Evolutionary conservation across 2,888 invertebrate species (phyloP).

Genomic region (Perdita meconis): DNA sequence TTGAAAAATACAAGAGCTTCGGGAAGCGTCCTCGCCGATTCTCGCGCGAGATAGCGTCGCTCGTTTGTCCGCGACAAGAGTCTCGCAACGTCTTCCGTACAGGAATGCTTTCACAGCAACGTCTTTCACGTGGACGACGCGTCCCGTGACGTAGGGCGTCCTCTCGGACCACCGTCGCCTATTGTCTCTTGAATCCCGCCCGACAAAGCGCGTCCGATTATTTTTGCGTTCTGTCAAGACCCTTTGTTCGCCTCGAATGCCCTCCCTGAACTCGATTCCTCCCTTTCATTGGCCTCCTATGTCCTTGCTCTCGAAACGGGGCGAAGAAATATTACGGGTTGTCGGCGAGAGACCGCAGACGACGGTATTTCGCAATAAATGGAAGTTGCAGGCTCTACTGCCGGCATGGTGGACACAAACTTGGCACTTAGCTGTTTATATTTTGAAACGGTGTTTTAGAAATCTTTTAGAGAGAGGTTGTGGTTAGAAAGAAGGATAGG

Average conservation of each 20-base stretch:
- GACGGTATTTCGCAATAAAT: constrained; percentile 4
- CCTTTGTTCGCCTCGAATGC: constrained; percentile 63
- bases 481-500: no score
- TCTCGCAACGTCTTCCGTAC: constrained; percentile 37
- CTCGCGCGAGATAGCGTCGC: constrained; percentile 67
- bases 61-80: constrained; percentile 70
- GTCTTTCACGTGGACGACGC: constrained; percentile 46
- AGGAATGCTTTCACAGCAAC: constrained; percentile 36
- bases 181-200: constrained; percentile 53
- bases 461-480: no score
- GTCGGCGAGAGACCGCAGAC: neutral
- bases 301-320: constrained; percentile 21
- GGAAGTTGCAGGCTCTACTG: neutral
- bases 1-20: constrained; percentile 50
- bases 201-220: constrained; percentile 70
- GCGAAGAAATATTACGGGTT: constrained; percentile 5
- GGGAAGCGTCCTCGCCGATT: constrained; percentile 30
- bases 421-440: no score
- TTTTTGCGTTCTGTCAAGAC: constrained; percentile 63
- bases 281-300: constrained; percentile 10
- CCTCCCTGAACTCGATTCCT: constrained; percentile 53
- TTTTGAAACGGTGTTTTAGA: no score
- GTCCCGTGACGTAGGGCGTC: constrained; percentile 15
- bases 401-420: neutral
- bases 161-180: constrained; percentile 29